These are phyloP conservation scores for Empidonax alnorum DNA, from an alignment of 2,113 vertebrate species.

Conservation along the genomic window DNA sequence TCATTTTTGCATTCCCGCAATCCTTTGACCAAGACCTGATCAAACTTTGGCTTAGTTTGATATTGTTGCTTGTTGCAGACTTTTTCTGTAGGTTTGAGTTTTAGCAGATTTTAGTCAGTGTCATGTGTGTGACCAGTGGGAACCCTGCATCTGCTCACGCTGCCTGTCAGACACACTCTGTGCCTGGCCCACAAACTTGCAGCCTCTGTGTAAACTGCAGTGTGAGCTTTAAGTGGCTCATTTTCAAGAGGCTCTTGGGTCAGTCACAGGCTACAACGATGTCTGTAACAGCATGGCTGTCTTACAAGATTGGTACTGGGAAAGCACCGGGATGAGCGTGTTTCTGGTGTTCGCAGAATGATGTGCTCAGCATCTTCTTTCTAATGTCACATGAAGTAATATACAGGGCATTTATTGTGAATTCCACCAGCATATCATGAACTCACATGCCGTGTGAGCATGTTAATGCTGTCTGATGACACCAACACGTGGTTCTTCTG, in stretches of 20 bases:
- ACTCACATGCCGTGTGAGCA: background rate
- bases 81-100: background rate
- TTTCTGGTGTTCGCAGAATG: background rate
- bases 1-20: background rate
- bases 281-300: background rate
- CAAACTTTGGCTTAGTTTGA: background rate
- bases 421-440: background rate
- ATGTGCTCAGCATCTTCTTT: background rate
- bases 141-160: background rate
- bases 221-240: background rate
- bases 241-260: background rate
- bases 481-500: background rate
- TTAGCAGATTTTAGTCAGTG: background rate
- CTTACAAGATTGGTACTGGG: background rate
- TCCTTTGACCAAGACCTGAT: background rate
- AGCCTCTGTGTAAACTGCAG: background rate
- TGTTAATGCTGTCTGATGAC: background rate
- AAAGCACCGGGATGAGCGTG: fast-evolving
- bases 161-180: fast-evolving
- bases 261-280: background rate
- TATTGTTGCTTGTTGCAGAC: background rate
- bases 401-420: background rate
- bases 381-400: background rate
- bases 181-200: background rate
- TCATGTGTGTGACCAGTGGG: fast-evolving